Conservation (phyloP, 2,797 vertebrate species). For the Ispidina lecontei region DNA sequence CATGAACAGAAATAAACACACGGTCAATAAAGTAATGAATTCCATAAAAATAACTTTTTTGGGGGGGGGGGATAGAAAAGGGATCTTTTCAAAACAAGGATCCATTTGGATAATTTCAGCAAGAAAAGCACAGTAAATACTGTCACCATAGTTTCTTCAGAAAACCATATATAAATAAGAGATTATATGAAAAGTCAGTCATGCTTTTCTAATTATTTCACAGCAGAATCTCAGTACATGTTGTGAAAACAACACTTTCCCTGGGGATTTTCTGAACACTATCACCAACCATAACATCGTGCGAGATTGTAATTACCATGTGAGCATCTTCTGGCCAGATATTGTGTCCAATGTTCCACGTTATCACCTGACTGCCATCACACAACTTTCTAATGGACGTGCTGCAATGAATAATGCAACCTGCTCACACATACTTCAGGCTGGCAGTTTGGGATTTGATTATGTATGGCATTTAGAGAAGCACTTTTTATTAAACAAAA, state of each 20-base stretch:
- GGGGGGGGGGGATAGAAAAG: no score
- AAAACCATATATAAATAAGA: background rate
- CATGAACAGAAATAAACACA: background rate
- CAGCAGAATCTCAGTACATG: background rate
- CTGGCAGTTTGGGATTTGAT: background rate
- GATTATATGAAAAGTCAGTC: background rate
- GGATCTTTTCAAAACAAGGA: background rate
- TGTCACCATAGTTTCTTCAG: background rate
- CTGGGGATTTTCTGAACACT: background rate
- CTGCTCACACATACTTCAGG: background rate
- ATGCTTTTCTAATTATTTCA: constrained; percentile 29
- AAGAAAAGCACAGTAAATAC: background rate
- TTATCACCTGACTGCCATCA: background rate
- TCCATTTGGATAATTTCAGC: background rate
- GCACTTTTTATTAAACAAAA: background rate
- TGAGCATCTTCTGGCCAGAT: background rate
- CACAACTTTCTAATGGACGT: background rate
- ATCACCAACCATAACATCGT: background rate
- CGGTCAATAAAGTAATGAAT: background rate
- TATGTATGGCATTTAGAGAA: background rate
- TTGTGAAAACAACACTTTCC: background rate
- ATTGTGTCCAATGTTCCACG: background rate
- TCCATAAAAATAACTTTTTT: background rate
- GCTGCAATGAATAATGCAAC: background rate
- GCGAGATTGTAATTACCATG: background rate